Evolutionary conservation across 2,888 invertebrate species (phyloP), one percentile per base, ranked within the genome.

Genomic region (Cephus pulcher): DNA sequence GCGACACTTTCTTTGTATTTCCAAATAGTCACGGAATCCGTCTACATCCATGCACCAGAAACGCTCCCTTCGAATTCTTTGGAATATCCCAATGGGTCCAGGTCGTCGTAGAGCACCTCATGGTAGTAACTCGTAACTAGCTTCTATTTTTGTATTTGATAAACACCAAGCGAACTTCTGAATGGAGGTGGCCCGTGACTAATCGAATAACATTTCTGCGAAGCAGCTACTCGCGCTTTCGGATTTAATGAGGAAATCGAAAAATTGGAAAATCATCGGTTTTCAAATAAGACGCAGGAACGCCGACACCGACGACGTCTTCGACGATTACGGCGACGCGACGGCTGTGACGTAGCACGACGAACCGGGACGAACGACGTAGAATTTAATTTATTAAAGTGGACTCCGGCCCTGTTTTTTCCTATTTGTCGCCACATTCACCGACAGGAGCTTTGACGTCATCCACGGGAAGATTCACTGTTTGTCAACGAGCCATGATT

Each of bases 181-280:
- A 78, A 78, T 78, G 78, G 33, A 78, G 34, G 32, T 69, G 34
- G 40, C 70, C 75, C 78, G 78, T 78, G 78, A 78, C 78, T 75
- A 70, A 75, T 69, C 23, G 78, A 75, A 78, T 35, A 78, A 78
- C 75, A 78, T 78, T 78, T 78, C 71, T 75, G 32, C 35, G 73
- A 73, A 34, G 23, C 15, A n/a, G 37, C 32, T 11, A 33, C 30
- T 11, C 32, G 71, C 40, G 23, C 40, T 23, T 23, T 23, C 4
- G 2, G 6, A 23, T 56, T 23, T 15, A 56, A 56, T 23, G 40
- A 56, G 23, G 0, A 56, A 23, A 56, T 23, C 15, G 23, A 56
- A 56, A 15, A 56, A 23, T 23, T 56, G 9, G 40, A 15, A 40
- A 56, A 56, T 23, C 40, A 56, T 56, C 40, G 6, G 0, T 23